Evolutionary conservation across 2,797 vertebrate species (phyloP).

Genomic region (Acridotheres tristis): DNA sequence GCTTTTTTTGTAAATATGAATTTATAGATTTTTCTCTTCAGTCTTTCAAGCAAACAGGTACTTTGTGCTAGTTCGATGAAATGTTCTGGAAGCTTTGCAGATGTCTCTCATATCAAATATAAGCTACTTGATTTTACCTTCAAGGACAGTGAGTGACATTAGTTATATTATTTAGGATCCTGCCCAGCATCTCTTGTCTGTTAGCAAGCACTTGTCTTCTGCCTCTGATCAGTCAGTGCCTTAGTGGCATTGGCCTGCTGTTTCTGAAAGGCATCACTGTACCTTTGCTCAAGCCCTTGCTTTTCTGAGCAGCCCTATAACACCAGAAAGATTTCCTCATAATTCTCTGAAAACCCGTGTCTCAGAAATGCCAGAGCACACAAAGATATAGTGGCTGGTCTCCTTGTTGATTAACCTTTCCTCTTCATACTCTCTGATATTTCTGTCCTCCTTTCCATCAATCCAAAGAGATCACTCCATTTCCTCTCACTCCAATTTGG

Average conservation of each 20-base stretch:
- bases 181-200: accelerated
- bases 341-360: not conserved
- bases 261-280: not conserved
- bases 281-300: not conserved
- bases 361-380: not conserved
- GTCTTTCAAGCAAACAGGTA: not conserved
- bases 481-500: not conserved
- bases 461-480: not conserved
- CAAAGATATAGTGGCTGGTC: not conserved
- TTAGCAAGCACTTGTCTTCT: not conserved
- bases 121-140: not conserved
- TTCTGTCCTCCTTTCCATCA: not conserved
- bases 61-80: not conserved
- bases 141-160: not conserved
- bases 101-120: not conserved
- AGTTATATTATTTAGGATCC: not conserved
- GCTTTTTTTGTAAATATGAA: not conserved
- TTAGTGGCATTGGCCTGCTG: not conserved
- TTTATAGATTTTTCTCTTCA: not conserved
- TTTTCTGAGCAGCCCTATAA: not conserved
- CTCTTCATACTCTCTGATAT: not conserved
- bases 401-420: not conserved
- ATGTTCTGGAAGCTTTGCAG: not conserved
- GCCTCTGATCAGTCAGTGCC: not conserved
- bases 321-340: not conserved